Evolutionary conservation across 1,140 invertebrate genomes (phyloP), one percentile per base, ranked within the genome.

Genomic region (Acromyrmex heyeri): DNA sequence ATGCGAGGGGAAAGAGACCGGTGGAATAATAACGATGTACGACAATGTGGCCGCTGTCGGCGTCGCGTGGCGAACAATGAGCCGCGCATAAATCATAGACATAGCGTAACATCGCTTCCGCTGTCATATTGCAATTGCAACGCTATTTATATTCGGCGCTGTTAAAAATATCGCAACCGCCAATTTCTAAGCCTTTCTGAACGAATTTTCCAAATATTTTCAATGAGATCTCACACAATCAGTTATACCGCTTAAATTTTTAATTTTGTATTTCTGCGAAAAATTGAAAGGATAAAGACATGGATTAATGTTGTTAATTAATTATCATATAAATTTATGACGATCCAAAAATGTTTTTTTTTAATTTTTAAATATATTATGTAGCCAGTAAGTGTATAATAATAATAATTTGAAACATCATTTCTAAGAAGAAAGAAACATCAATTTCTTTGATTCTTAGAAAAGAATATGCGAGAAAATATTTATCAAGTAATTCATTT

Each of bases 51-150:
- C 69, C 76, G 76, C 76, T 89, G 88, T 89, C 76, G 83, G 55
- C 88, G 87, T 89, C 87, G 88, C 88, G 76, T 89, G 87, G 87
- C 87, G 85, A 89, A 89, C 88, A 89, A 89, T 89, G 76, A 89
- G 59, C 30, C 73, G 83, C 83, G 64, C 61, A 89, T 89, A 89
- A 89, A 89, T 89, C 88, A 89, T 89, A 88, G 76, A 86, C 59
- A 70, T 16, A 38, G 34, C 83, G 24, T 61, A 88, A 70, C 75
- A 59, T 89, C 79, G 87, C 87, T 87, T 81, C 87, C 70, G 69
- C 57, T 86, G 69, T 89, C 88, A 82, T 88, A 86, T 88, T 77
- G 55, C 62, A 67, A 57, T 87, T 77, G 64, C 34, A 34, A 76
- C 38, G 88, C 87, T 69, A 86, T 89, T 88, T 89, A 78, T 81